Evolutionary conservation across 2,113 vertebrate species (phyloP).

Genomic region (Ptilonorhynchus violaceus): DNA sequence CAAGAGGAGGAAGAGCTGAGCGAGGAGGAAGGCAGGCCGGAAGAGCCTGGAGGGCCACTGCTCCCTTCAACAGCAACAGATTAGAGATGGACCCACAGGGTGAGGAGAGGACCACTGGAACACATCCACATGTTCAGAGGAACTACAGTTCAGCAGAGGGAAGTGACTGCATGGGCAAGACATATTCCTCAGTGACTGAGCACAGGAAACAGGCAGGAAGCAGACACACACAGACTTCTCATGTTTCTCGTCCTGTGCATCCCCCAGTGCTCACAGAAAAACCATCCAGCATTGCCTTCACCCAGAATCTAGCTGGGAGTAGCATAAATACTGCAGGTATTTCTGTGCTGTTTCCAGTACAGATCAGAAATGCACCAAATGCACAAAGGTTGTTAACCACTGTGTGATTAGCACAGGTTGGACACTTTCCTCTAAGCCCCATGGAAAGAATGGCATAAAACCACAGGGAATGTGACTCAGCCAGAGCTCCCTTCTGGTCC

Average conservation of each 20-base stretch:
- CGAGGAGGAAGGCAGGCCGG: neutral
- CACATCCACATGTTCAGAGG: rapidly evolving
- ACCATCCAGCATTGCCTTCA: neutral
- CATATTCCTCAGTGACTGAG: neutral
- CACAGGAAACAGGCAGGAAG: neutral
- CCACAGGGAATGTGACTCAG: neutral
- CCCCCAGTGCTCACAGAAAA: neutral
- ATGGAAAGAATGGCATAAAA: neutral
- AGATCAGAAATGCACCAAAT: neutral
- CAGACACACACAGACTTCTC: neutral
- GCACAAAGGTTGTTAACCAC: neutral
- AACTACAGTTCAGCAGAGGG: neutral
- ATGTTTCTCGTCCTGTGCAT: neutral
- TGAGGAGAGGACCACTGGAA: neutral
- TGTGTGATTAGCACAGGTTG: neutral
- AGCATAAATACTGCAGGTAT: neutral
- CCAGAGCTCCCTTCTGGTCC: neutral
- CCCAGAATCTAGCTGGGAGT: neutral
- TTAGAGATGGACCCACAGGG: neutral
- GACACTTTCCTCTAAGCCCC: neutral
- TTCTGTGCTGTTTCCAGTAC: neutral
- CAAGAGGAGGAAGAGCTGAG: neutral
- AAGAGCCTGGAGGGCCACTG: neutral
- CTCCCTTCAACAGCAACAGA: neutral
- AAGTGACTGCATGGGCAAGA: neutral